Base-by-base conservation (phyloP, 2,797 vertebrate species). In the Spinus pinus region DNA sequence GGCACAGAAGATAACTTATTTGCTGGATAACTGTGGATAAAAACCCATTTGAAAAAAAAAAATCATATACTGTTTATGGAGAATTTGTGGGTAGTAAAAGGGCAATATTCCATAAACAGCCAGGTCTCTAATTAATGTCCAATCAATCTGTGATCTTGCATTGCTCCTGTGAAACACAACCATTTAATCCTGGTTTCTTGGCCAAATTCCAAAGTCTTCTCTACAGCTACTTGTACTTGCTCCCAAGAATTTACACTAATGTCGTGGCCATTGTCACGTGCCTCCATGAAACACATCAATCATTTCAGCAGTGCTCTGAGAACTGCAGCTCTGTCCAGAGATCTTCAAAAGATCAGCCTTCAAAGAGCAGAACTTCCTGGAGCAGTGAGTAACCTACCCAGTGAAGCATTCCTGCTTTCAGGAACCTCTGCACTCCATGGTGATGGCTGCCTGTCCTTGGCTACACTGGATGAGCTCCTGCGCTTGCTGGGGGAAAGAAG, bases 341-440 rank as follows among this genome's bases (percentile, higher is more conserved):
- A 84, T 47, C 42, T 92, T 85, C 73, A 53, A 85, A 88, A 88
- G 67, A 47, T 54, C 79, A 93, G 54, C 31, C 53, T 95, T 87
- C 88, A 58, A 93, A 95, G 81, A 96, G 44, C 41, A 94, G 51
- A 77, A 62, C 56, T 86, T 72, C 72, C 31, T 66, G 39, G 25
- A 86, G 31, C 69, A 90, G 56, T 7, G 24, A 95, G 75, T 56
- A 94, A 90, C 97, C 64, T 97, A 98, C 98, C 96, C 44, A 53
- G 77, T 33, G 94, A 95, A 84, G 88, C 4, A 0, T 92, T 97
- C 33, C 90, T 96, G 74, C 86, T 90, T 80, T 84, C 70, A 80
- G 95, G 93, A 96, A 61, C 88, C 84, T 93, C 57, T 47, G 95
- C 60, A 30, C 88, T 96, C 95, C 54, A 37, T 24, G 77, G 85